Evolutionary conservation across 2,797 vertebrate genomes (phyloP).

Genomic region (Thaleichthys pacificus): DNA sequence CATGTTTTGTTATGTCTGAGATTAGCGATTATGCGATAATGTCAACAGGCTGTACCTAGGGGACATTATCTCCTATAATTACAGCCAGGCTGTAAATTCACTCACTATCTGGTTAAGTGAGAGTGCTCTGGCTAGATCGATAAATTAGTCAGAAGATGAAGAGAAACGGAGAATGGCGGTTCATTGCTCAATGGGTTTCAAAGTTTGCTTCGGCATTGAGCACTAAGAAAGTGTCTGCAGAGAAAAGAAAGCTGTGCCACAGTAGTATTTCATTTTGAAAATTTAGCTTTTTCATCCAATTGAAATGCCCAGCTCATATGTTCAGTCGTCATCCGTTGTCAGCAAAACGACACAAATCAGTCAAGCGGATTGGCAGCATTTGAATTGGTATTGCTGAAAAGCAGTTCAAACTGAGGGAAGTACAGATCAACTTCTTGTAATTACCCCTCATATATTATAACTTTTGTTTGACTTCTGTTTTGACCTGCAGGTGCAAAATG

Average conservation of each 20-base stretch:
- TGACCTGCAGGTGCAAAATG: neutral
- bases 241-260: neutral
- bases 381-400: slow-evolving; percentile 25
- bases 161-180: too few species aligned
- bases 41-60: neutral
- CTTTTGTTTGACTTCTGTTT: neutral
- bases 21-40: neutral
- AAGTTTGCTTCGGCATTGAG: neutral
- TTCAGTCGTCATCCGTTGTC: neutral
- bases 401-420: slow-evolving; percentile 26
- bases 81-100: neutral
- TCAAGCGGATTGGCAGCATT: slow-evolving; percentile 33
- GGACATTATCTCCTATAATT: slow-evolving; percentile 6
- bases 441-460: neutral
- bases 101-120: neutral
- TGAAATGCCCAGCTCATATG: slow-evolving; percentile 8
- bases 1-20: neutral
- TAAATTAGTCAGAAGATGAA: neutral
- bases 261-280: neutral
- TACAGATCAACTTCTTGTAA: slow-evolving; percentile 25
- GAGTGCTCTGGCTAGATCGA: neutral
- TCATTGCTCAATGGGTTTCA: neutral
- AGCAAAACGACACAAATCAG: slow-evolving; percentile 27
- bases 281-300: neutral
- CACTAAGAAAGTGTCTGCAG: too few species aligned